phyloP scores from a whole-genome alignment of 1,140 invertebrate species.

The Drosophila sp. region DNA sequence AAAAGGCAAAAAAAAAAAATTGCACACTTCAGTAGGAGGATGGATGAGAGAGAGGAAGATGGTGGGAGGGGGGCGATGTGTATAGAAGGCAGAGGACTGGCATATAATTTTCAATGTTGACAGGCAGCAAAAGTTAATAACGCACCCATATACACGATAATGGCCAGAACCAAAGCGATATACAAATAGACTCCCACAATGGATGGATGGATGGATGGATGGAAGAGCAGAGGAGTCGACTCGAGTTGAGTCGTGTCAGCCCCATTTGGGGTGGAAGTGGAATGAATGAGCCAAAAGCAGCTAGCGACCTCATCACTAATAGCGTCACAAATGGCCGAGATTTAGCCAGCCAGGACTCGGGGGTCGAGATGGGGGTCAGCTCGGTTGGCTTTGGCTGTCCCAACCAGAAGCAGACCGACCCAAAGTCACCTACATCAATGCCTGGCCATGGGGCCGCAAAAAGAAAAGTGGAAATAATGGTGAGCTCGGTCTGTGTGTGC shows the following conservation, averaged over 20 bases:
- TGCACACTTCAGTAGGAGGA: slow-evolving; percentile 39
- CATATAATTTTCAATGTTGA: slow-evolving; percentile 79
- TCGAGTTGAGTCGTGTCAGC: too few species aligned
- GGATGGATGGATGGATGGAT: background rate
- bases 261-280: background rate
- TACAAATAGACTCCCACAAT: slow-evolving; percentile 39
- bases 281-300: background rate
- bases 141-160: slow-evolving; percentile 71
- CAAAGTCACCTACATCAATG: slow-evolving; percentile 46
- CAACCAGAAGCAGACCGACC: slow-evolving; percentile 27
- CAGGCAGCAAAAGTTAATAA: slow-evolving; percentile 79
- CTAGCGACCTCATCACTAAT: slow-evolving; percentile 50
- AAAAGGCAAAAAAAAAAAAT: slow-evolving; percentile 67
- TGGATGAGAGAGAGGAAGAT: background rate
- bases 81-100: slow-evolving; percentile 34
- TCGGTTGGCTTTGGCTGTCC: slow-evolving; percentile 33
- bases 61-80: background rate
- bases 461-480: slow-evolving; percentile 20
- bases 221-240: background rate
- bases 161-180: slow-evolving; percentile 41
- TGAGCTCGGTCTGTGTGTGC: background rate
- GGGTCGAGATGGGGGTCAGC: slow-evolving; percentile 6
- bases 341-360: slow-evolving; percentile 42
- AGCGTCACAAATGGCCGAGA: slow-evolving; percentile 73
- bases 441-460: background rate